A percentile compares a stretch with the other conserved stretches of the same genome.
Evolutionary conservation across 2,888 invertebrate species (phyloP).

Genomic region (Junonia oenone): DNA sequence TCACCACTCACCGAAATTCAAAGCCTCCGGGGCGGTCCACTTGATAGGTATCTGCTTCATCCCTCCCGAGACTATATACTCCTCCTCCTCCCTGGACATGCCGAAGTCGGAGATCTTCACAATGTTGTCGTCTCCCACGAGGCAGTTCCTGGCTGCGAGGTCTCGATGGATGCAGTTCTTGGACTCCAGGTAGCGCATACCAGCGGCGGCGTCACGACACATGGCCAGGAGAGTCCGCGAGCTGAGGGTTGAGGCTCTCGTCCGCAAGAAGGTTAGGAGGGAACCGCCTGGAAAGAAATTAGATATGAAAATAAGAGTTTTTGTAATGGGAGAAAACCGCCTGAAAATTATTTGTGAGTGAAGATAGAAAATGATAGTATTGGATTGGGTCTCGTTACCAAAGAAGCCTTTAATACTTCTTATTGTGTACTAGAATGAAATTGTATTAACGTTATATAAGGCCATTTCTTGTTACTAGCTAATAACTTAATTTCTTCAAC

Average conservation of each 20-base stretch:
- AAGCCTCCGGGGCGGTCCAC: slow-evolving; percentile 98
- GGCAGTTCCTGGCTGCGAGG: slow-evolving; percentile 95
- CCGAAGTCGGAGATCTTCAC: slow-evolving; percentile 99
- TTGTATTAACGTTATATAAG: no score
- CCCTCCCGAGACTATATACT: slow-evolving; percentile 97
- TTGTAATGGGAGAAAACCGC: no score
- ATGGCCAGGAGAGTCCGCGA: slow-evolving; percentile 88
- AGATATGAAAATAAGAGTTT: no score
- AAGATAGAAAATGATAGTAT: no score
- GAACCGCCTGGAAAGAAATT: slow-evolving; percentile 89
- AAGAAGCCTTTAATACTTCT: no score
- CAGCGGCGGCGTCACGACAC: slow-evolving; percentile 96
- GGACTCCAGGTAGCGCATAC: slow-evolving; percentile 96
- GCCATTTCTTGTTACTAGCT: no score
- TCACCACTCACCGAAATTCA: slow-evolving; percentile 89
- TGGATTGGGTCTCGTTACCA: no score
- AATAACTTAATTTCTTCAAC: no score
- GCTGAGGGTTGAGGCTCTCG: slow-evolving; percentile 83
- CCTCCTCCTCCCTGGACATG: slow-evolving; percentile 98
- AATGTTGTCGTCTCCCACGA: slow-evolving; percentile 90
- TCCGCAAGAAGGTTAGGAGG: slow-evolving; percentile 91
- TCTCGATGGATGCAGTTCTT: slow-evolving; percentile 98
- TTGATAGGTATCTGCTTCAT: slow-evolving; percentile 99
- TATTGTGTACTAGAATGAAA: no score
- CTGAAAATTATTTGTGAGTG: no score